A percentile compares a stretch with the other conserved stretches of the same genome.
Evolutionary conservation across 2,888 invertebrate species (phyloP).

Genomic region (Belgica antarctica): DNA sequence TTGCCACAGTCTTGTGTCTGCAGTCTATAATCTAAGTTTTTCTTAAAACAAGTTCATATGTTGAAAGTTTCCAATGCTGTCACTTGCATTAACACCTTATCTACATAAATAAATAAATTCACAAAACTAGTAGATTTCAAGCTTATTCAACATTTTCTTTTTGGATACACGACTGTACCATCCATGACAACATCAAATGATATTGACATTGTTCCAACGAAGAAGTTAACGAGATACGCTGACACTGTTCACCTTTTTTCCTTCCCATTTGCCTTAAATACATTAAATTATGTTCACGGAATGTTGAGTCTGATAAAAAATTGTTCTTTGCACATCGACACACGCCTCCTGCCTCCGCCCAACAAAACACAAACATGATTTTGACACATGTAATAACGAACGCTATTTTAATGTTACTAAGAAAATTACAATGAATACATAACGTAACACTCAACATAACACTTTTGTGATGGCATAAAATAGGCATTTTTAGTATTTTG

Average conservation of each 20-base stretch:
- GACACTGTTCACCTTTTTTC: too few species aligned
- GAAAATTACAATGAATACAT: conserved; percentile 1
- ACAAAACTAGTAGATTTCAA: too few species aligned
- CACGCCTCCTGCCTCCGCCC: too few species aligned
- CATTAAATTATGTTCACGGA: conserved; percentile 11
- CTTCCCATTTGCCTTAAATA: conserved; percentile 4
- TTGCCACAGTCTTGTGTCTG: too few species aligned
- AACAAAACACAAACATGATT: too few species aligned
- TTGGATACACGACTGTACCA: background rate
- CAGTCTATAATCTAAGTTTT: too few species aligned
- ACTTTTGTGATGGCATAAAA: conserved; percentile 23
- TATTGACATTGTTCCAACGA: conserved; percentile 10
- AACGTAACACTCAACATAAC: conserved; percentile 3
- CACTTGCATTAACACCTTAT: too few species aligned
- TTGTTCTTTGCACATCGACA: background rate
- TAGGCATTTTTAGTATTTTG: conserved; percentile 10
- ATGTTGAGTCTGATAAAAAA: conserved; percentile 12
- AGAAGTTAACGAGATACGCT: background rate
- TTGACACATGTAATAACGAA: conserved; percentile 39
- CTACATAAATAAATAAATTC: too few species aligned
- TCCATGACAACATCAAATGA: background rate
- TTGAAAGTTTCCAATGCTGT: too few species aligned
- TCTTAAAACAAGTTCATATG: too few species aligned
- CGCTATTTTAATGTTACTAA: conserved; percentile 32
- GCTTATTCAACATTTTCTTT: too few species aligned